Base-by-base conservation (phyloP, 2,888 invertebrate species). In the Argyra leucocephala region DNA sequence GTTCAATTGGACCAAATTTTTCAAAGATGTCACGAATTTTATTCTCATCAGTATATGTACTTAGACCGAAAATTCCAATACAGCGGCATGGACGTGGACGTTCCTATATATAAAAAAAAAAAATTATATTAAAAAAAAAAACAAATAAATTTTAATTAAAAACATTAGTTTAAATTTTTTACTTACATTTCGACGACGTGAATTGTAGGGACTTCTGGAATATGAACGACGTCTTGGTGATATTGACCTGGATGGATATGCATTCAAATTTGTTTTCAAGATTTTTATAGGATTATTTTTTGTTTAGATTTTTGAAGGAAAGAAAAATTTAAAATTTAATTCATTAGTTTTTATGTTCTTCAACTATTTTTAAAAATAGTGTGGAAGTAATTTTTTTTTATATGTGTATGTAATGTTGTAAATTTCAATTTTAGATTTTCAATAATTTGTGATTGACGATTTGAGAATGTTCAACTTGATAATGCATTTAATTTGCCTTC, bases 51-150 rank as follows among this genome's bases (percentile, higher is more conserved):
- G 97, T 98, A 80, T 91, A 90, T 65, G 95, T 86, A 75, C 92
- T 96, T 66, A 98, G 82, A 4, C 97, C 97, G 79, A 98, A 98
- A 15, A 98, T 90, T 22, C 98, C 98, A 63, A 98, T 83, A 76
- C 96, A 97, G 64, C 92, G 84, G 62, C 89, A 90, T 3, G 93
- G 90, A 68, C 89, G 87, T 0, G 96, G 96, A 76, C 64, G 66
- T 65, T 78, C 76, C 77, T 77, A 37, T 31, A 66, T 18, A 23
- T 23, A 23, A 22, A 22, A 31, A 31, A 31, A 10, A 31, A 31
- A 57, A 57, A n/a, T n/a, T n/a, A n/a, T 22, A 26, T 31, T 92
- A 71, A 68, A 65, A 66, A 12, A 63, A 3, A 65, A 60, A 10
- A 10, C 31, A 7, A 31, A 37, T 37, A 37, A 5, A 37, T 12